Percentiles rank a stretch among this genome's conserved stretches.
Conservation (phyloP, 2,888 invertebrate genomes). For the Diarsia rubi region DNA sequence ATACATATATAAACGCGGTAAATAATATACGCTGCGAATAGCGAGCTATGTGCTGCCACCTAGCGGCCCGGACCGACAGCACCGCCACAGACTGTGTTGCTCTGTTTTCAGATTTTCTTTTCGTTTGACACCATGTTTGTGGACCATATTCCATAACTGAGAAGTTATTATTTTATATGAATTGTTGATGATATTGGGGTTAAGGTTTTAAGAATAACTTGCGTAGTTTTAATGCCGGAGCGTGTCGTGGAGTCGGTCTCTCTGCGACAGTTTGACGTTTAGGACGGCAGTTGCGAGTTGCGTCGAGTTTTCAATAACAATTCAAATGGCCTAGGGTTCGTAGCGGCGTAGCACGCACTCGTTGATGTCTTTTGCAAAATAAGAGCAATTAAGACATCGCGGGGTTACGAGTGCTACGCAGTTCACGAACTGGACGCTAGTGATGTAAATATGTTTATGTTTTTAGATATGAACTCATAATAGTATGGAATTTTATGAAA, state of each 20-base stretch:
- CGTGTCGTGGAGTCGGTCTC: constrained; percentile 20
- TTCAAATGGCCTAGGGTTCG: constrained; percentile 67
- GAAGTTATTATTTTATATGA: constrained; percentile 59
- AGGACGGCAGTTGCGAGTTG: constrained; percentile 44
- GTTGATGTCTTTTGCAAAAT: constrained; percentile 77
- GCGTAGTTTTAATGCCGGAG: constrained; percentile 14
- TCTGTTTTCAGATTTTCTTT: constrained; percentile 83
- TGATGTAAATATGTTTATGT: constrained; percentile 35
- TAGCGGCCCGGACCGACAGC: constrained; percentile 83
- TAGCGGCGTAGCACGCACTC: constrained; percentile 69
- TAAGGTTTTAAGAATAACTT: constrained; percentile 31
- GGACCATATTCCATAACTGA: constrained; percentile 75
- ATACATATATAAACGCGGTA: constrained; percentile 87
- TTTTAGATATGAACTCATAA: constrained; percentile 16
- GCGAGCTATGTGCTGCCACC: constrained; percentile 90
- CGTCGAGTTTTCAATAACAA: constrained; percentile 60
- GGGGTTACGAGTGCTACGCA: constrained; percentile 57
- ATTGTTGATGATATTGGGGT: constrained; percentile 53
- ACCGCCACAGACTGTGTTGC: constrained; percentile 79
- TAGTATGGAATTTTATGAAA: neutral
- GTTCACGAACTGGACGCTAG: constrained; percentile 39
- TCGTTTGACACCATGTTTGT: constrained; percentile 76
- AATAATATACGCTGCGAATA: constrained; percentile 89
- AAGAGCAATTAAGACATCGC: constrained; percentile 57
- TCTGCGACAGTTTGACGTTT: constrained; percentile 57